Base-by-base conservation (phyloP, 1,140 invertebrate genomes). In the Pseudachorutes palmiensis region DNA sequence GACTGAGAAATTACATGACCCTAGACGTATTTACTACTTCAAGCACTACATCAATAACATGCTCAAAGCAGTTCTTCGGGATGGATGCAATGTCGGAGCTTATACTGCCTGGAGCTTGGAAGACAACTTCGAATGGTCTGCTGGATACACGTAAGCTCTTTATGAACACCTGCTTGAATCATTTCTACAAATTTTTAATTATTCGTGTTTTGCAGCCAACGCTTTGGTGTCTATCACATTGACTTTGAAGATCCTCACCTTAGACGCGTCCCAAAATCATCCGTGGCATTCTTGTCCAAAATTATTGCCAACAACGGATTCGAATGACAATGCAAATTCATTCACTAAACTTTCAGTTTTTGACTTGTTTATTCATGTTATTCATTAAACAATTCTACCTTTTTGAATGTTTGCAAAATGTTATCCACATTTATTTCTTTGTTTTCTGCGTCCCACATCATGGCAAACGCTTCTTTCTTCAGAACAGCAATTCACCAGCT, bases 111-210 rank as follows among this genome's bases (percentile, higher is more conserved):
- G 89, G 88, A 86, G 85, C 68, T 75, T 92, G 0, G 78, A 91
- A 70, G 89, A 91, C 68, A 90, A 89, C 76, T 90, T 90, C 75
- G 89, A 92, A 77, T 91, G 88, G 88, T 76, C 76, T 1, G 75
- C 22, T 30, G 63, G 62, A 64, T 66, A 67, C n/a, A 1, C 26
- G 59, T 67, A 51, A 68, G 66, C 33, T 45, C 24, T 14, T 12
- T 2, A 3, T 63, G 3, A 41, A 2, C 2, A 63, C 57, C 57
- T 14, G 30, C 9, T 62, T 28, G n/a, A 62, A 29, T 45, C 30
- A 19, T 58, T 55, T 48, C 49, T n/a, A n/a, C n/a, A n/a, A n/a
- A 2, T 31, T 28, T 62, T 33, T 57, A 45, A 36, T 55, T 45
- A 22, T 49, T 33, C 36, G 19, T 45, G 19, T 45, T 45, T 45